Evolutionary conservation across 2,113 vertebrate species (phyloP).

Genomic region (Pachyramphus minor): DNA sequence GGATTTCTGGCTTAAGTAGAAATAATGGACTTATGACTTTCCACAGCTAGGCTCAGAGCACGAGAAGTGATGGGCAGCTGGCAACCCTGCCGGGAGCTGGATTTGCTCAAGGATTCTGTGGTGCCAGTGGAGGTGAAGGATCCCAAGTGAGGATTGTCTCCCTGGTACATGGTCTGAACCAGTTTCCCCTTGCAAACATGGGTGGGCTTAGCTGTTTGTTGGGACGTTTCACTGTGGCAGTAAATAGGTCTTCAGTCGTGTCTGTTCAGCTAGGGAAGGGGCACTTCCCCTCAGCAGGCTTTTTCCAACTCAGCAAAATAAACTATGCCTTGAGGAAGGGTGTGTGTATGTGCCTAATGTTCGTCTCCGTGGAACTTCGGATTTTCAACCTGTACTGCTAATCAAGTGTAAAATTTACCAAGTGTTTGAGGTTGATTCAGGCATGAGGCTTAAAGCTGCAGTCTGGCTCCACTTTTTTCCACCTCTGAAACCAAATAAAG

Average conservation of each 20-base stretch:
- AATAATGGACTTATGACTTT: constrained; percentile 35
- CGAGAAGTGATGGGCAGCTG: neutral
- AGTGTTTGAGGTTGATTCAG: neutral
- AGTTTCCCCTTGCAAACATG: neutral
- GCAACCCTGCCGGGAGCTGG: neutral
- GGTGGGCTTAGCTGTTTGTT: neutral
- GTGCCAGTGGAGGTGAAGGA: neutral
- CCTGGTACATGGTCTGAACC: neutral
- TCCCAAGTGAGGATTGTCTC: constrained; percentile 6
- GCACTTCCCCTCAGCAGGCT: neutral
- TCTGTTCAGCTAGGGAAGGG: neutral
- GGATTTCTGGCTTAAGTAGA: constrained; percentile 49
- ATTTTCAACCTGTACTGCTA: neutral
- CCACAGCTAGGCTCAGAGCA: neutral
- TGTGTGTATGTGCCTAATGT: neutral
- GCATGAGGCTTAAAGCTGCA: constrained; percentile 55
- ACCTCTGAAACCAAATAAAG: constrained; percentile 67
- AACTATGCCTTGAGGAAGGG: constrained; percentile 41
- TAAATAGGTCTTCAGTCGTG: neutral
- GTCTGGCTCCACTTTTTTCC: constrained; percentile 51
- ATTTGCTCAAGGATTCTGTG: neutral
- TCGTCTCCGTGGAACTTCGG: neutral
- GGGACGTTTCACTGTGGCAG: constrained; percentile 8
- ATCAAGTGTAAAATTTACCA: constrained; percentile 14
- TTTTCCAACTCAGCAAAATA: neutral